Evolutionary conservation across 1,140 invertebrate species (phyloP).

Genomic region (Lepidotrigona ventralis): DNA sequence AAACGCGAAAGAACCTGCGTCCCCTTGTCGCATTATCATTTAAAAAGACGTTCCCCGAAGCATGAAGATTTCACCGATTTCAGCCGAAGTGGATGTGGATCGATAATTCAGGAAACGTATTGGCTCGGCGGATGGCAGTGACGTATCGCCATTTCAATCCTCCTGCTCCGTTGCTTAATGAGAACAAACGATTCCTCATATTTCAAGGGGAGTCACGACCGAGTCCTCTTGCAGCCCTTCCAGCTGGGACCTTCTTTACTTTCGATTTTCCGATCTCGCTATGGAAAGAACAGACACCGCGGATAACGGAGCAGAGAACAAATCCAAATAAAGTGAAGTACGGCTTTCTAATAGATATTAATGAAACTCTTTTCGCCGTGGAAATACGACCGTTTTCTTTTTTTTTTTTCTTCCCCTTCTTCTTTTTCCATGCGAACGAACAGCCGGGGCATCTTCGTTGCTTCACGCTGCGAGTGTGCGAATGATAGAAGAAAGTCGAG

Average conservation of each 20-base stretch:
- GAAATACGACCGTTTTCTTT: constrained; percentile 45
- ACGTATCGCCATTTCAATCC: constrained; percentile 26
- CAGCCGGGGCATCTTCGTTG: constrained; percentile 33
- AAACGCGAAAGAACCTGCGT: too few species aligned
- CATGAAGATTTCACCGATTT: background rate
- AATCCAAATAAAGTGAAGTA: constrained; percentile 67
- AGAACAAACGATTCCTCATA: constrained; percentile 66
- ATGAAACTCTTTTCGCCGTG: constrained; percentile 65
- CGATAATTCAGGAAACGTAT: constrained; percentile 52
- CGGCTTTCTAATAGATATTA: constrained; percentile 72
- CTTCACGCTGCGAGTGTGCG: background rate
- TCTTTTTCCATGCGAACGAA: constrained; percentile 43
- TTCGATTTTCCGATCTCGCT: constrained; percentile 28
- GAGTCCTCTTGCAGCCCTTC: constrained; percentile 25
- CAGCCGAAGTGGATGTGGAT: background rate
- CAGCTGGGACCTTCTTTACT: constrained; percentile 33
- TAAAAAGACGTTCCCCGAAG: background rate
- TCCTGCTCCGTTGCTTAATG: constrained; percentile 46
- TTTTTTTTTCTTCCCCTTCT: too few species aligned
- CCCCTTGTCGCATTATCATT: background rate
- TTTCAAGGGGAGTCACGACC: constrained; percentile 48
- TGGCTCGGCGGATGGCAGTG: constrained; percentile 15
- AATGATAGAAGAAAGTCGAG: constrained; percentile 19
- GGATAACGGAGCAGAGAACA: constrained; percentile 39
- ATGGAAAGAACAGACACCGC: constrained; percentile 37